Base-by-base conservation (phyloP, 2,113 vertebrate genomes). In the Spizaetus ornatus region DNA sequence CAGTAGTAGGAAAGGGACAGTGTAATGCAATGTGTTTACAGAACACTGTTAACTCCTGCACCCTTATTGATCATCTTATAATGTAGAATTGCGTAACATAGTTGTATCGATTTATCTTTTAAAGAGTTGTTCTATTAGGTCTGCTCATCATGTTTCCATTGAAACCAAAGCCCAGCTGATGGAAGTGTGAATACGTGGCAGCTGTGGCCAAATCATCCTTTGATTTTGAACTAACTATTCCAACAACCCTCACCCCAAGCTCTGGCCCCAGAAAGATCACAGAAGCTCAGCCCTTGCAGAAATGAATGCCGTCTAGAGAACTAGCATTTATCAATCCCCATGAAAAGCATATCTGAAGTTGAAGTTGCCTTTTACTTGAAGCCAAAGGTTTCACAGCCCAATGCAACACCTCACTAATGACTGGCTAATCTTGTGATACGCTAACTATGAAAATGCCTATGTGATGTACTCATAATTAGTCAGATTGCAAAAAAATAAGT, bases 171-270 rank as follows among this genome's bases (percentile, higher is more conserved):
- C 27, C 59, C n/a, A 38, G 31, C 9, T 55, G 55, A 71, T 22
- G 21, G 20, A 76, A 78, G 29, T 29, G 47, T 0, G 13, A 92
- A n/a, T 25, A 36, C 0, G 0, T 5, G 7, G 29, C 79, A 86
- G 50, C 27, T 42, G 55, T n/a, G 63, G 56, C 40, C 38, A 71
- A 77, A 72, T 40, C 27, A 32, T 61, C 27, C 90, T 84, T 93
- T 91, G 26, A 59, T 42, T 91, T 42, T 61, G 25, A 81, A 13
- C 38, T 34, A 55, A 38, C 15, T 63, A 10, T 56, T 73, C 9
- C 31, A 69, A 16, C 7, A 26, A 1, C 25, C 16, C 16, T 83
- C 27, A 82, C 20, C 29, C 36, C 34, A n/a, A 83, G 23, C 40
- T 63, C 50, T 63, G 22, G 22, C n/a, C 77, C 40, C 22, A 42